Evolutionary conservation across 2,113 vertebrate genomes (phyloP), one percentile per base, ranked within the genome.

Genomic region (Tichodroma muraria): DNA sequence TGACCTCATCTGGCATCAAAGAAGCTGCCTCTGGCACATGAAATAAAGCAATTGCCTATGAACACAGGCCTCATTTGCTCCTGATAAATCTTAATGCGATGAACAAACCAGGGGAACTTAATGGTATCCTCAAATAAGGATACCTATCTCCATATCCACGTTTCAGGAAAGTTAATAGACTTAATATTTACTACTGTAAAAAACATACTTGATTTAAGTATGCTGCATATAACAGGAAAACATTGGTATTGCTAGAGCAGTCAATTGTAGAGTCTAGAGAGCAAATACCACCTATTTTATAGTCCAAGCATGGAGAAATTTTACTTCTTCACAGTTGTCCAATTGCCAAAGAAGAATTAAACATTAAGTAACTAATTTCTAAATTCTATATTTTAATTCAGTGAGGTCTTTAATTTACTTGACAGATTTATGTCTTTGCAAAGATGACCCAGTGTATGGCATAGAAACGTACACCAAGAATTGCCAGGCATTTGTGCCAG

Each of bases 1-100:
- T 80, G 81, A 88, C 68, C 79, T 90, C 85, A 93, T 35, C 72
- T 40, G 64, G 20, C 88, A 95, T 80, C 79, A 88, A 56, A 93
- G 65, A 45, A 85, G 33, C 72, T 83, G 71, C 49, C 64, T 69
- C 52, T 94, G 79, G 79, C 75, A 77, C 16, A 91, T 76, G 60
- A 95, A 95, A 92, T 70, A 68, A 53, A 93, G 54, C 45, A 80
- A 63, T 77, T 83, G 45, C 56, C 30, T 73, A 84, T 69, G 61
- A 94, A 72, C 81, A 92, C 20, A 68, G 79, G 27, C 42, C 54
- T 82, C 59, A 40, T 66, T 81, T 78, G 45, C 4, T 94, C 88
- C 70, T 80, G 61, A 72, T 85, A 91, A 79, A 87, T 44, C 79
- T 77, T 79, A 85, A 59, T 1, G 10, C 52, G 44, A 64, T 24